Percentiles rank a stretch among this genome's conserved stretches.
These are phyloP conservation scores for Diarsia brunnea DNA, from an alignment of 2,888 invertebrate genomes.

Conservation along the genomic window DNA sequence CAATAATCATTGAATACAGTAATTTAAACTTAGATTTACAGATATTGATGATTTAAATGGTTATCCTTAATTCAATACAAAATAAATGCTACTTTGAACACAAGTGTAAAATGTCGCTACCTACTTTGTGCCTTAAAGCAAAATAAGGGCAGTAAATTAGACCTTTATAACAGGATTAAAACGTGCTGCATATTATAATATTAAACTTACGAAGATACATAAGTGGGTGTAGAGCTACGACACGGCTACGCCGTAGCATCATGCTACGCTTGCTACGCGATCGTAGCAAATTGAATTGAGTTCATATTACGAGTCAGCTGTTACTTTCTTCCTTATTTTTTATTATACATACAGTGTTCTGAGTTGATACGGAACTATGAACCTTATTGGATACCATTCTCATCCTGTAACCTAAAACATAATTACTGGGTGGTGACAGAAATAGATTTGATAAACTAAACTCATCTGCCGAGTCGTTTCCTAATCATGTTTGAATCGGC, in stretches of 20 bases:
- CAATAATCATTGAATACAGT: not conserved
- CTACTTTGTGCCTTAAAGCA: not conserved
- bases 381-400: not conserved
- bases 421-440: not conserved
- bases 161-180: not conserved
- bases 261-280: slow-evolving; percentile 29
- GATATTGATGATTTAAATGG: not conserved
- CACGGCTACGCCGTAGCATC: slow-evolving; percentile 47
- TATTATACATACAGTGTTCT: not conserved
- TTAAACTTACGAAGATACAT: not conserved
- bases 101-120: not conserved
- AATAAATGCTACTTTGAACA: not conserved
- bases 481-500: too few species aligned
- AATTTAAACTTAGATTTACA: too few species aligned
- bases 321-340: not conserved
- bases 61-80: not conserved
- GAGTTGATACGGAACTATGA: not conserved
- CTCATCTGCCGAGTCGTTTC: not conserved
- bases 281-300: slow-evolving; percentile 19
- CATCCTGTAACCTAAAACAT: not conserved
- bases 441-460: not conserved
- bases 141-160: not conserved
- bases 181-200: not conserved
- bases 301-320: not conserved
- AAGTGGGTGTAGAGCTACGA: slow-evolving; percentile 17